These are phyloP conservation scores for Lysandra coridon DNA, from an alignment of 2,888 invertebrate genomes.

Conservation along the genomic window DNA sequence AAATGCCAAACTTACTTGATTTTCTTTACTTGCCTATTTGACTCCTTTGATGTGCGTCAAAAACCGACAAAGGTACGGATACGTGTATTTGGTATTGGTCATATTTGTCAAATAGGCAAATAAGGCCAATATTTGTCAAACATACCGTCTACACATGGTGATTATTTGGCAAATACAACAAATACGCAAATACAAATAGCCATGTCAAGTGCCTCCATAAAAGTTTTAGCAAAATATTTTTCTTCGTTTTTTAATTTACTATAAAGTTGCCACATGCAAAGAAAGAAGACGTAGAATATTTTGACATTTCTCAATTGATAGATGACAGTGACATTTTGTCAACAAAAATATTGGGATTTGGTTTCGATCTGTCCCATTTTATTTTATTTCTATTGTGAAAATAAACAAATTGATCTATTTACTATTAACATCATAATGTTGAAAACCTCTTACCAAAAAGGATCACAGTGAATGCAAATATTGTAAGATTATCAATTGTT, in stretches of 20 bases:
- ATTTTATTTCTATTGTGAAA: background rate
- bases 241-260: background rate
- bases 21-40: no score
- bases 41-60: no score
- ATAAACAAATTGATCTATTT: background rate
- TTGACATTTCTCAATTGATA: background rate
- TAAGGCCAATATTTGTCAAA: no score
- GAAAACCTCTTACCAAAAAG: background rate
- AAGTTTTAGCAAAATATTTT: no score
- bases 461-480: background rate
- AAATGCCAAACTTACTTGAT: no score
- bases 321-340: background rate
- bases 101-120: no score
- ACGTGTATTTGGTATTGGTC: no score
- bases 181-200: no score
- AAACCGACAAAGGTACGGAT: no score
- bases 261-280: background rate
- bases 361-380: background rate
- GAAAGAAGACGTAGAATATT: background rate
- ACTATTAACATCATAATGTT: background rate
- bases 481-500: background rate
- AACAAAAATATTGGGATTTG: slow-evolving; percentile 2
- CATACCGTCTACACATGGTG: no score
- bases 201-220: no score
- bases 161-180: no score